Evolutionary conservation across 2,888 invertebrate species (phyloP).

Genomic region (Amphipoea oculea): DNA sequence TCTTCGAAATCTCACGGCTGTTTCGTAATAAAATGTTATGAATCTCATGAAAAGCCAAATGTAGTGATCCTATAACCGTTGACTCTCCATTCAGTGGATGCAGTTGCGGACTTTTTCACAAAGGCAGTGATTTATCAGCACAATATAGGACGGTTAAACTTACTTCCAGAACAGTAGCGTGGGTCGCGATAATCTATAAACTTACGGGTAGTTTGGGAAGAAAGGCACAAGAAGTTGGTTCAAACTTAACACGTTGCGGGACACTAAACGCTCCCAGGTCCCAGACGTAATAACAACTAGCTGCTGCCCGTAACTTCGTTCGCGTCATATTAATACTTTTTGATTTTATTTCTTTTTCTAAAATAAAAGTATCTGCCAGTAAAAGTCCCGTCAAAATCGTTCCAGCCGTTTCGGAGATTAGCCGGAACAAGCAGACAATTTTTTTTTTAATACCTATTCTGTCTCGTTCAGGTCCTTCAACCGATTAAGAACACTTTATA

Average conservation of each 20-base stretch:
- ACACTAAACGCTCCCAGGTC: too few species aligned
- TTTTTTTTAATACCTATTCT: too few species aligned
- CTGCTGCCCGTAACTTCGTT: too few species aligned
- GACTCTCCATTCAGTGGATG: neutral
- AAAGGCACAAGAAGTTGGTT: neutral
- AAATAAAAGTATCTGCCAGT: too few species aligned
- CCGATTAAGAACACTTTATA: neutral
- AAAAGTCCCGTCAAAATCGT: too few species aligned
- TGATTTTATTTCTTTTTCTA: too few species aligned
- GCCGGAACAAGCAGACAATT: too few species aligned
- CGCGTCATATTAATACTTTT: too few species aligned
- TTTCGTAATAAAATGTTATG: slow-evolving; percentile 11
- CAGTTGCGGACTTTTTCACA: slow-evolving; percentile 24
- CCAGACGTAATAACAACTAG: too few species aligned
- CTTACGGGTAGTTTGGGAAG: neutral
- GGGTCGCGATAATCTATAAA: neutral
- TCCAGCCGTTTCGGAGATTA: too few species aligned
- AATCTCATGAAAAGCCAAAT: slow-evolving; percentile 4
- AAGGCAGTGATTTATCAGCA: slow-evolving; percentile 20
- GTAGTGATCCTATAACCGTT: neutral
- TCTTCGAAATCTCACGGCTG: neutral
- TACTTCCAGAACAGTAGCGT: neutral
- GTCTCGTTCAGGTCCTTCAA: too few species aligned
- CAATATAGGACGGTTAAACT: slow-evolving; percentile 15
- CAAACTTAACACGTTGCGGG: neutral